Conservation (phyloP, 2,113 vertebrate genomes). For the Cavia aperea region DNA sequence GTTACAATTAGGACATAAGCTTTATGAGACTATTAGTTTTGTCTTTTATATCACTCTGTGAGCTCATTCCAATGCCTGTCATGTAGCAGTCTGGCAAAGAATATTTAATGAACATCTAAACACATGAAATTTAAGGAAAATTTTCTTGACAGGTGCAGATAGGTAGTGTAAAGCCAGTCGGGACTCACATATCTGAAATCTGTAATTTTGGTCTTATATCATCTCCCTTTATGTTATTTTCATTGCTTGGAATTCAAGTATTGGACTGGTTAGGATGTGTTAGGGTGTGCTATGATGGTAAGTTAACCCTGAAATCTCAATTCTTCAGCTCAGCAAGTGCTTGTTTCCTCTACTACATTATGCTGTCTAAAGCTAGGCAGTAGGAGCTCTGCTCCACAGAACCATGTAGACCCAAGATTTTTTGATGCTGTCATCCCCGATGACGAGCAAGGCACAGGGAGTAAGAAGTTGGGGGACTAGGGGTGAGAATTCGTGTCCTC, state of each 20-base stretch:
- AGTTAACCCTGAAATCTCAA: not conserved
- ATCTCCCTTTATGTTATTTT: not conserved
- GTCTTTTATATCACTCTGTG: not conserved
- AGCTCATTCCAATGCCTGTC: not conserved
- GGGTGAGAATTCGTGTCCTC: not conserved
- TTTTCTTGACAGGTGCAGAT: slow-evolving; percentile 11
- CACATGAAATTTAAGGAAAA: not conserved
- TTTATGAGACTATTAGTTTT: not conserved
- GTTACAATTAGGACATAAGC: not conserved
- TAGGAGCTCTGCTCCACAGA: not conserved
- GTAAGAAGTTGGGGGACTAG: not conserved
- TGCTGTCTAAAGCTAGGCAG: not conserved
- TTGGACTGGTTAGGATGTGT: not conserved
- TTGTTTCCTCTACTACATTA: not conserved
- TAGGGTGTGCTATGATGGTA: not conserved
- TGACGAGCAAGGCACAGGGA: not conserved
- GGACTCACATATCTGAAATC: not conserved
- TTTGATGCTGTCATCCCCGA: not conserved
- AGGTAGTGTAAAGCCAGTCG: not conserved
- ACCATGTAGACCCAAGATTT: not conserved
- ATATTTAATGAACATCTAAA: not conserved
- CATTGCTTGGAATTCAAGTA: not conserved
- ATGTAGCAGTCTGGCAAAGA: not conserved
- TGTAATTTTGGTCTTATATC: not conserved
- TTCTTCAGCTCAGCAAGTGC: not conserved